These are phyloP conservation scores for Buphagus erythrorhynchus DNA, from an alignment of 2,797 vertebrate species.

Conservation along the genomic window DNA sequence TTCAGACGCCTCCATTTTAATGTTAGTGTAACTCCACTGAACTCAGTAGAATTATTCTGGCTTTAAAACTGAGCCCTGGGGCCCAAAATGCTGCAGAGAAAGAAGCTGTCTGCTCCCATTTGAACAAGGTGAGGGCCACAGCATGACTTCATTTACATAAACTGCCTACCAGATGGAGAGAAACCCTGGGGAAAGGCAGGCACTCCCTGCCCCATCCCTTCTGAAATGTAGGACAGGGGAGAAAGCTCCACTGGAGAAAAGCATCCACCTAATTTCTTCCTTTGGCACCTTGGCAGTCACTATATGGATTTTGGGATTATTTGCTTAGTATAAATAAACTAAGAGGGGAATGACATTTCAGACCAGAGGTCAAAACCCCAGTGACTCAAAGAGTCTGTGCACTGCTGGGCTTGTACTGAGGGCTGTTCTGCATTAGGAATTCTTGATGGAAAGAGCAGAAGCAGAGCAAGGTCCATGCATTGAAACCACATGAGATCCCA, in stretches of 20 bases:
- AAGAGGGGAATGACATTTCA: background rate
- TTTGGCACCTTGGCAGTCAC: background rate
- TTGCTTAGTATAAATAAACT: background rate
- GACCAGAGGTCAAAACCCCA: background rate
- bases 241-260: background rate
- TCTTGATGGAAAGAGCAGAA: background rate
- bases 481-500: background rate
- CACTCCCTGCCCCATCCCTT: background rate
- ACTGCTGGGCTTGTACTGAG: background rate
- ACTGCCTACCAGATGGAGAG: constrained; percentile 41
- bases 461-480: background rate
- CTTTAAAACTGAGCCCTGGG: constrained; percentile 11
- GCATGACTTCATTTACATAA: background rate
- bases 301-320: background rate
- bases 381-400: background rate
- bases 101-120: constrained; percentile 17
- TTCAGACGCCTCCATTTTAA: constrained; percentile 15
- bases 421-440: background rate
- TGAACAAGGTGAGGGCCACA: background rate
- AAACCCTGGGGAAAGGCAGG: constrained; percentile 15
- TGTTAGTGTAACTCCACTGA: background rate
- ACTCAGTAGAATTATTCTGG: constrained; percentile 9
- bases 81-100: background rate
- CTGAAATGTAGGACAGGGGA: background rate
- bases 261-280: background rate